Evolutionary conservation across 1,140 invertebrate species (phyloP).

Genomic region (Philaenus spumarius): DNA sequence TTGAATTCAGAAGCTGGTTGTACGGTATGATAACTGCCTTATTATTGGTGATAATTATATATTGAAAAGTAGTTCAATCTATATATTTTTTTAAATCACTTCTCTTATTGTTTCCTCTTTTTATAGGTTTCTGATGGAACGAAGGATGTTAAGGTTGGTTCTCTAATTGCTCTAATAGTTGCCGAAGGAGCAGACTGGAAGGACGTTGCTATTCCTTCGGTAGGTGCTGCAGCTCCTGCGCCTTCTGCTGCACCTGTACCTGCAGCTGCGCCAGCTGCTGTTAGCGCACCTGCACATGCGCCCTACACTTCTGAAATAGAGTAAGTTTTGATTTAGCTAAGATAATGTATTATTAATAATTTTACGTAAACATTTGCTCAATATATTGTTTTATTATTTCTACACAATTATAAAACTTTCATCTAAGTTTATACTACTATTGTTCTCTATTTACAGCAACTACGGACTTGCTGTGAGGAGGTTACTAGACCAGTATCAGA

Average conservation of each 20-base stretch:
- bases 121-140: constrained; percentile 30
- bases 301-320: background rate
- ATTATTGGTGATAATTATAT: too few relatives aligned
- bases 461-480: constrained; percentile 56
- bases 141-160: constrained; percentile 70
- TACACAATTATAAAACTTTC: background rate
- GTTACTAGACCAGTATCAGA: constrained; percentile 52
- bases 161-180: constrained; percentile 83
- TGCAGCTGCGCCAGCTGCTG: constrained; percentile 9
- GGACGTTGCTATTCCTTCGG: constrained; percentile 16
- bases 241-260: constrained; percentile 34
- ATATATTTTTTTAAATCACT: constrained; percentile 64
- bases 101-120: constrained; percentile 22
- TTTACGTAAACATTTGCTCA: background rate
- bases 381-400: background rate
- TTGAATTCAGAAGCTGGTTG: too few relatives aligned
- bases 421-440: background rate
- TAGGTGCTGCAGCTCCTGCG: constrained; percentile 28
- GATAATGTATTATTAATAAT: background rate
- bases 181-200: constrained; percentile 59
- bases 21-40: too few relatives aligned
- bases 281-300: background rate
- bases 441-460: constrained; percentile 32
- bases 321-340: background rate
- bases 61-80: too few relatives aligned